Evolutionary conservation across 1,140 invertebrate genomes (phyloP).

Genomic region (Branchinecta lindahli): DNA sequence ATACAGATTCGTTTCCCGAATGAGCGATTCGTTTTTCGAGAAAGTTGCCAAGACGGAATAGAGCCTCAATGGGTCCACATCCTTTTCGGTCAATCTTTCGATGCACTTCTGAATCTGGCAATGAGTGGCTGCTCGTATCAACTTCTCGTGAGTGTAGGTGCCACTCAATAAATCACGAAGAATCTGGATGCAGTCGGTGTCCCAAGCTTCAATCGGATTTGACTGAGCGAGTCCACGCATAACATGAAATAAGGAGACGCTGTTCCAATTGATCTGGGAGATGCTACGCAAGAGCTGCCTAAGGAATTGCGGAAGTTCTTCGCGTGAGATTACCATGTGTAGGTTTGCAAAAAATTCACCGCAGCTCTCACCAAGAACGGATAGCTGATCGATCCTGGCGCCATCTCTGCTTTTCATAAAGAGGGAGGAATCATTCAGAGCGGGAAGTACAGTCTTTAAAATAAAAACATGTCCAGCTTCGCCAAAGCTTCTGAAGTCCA

Average conservation of each 20-base stretch:
- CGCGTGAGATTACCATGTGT: not conserved
- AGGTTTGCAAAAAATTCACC: conserved; percentile 11
- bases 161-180: conserved; percentile 23
- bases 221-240: conserved; percentile 23
- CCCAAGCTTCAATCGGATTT: conserved; percentile 14
- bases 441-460: not conserved
- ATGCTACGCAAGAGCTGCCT: not conserved
- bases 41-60: conserved; percentile 20
- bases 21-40: conserved; percentile 21
- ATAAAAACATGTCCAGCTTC: conserved; percentile 9
- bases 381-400: not conserved
- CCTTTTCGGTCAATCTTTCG: conserved; percentile 18
- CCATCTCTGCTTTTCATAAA: conserved; percentile 3
- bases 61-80: conserved; percentile 13
- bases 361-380: not conserved
- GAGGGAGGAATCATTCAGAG: conserved; percentile 12
- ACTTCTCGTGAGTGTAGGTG: conserved; percentile 23
- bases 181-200: conserved; percentile 16
- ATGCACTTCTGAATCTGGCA: conserved; percentile 21
- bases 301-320: not conserved
- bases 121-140: conserved; percentile 26
- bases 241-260: conserved; percentile 30
- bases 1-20: conserved; percentile 21
- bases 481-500: conserved; percentile 11
- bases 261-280: conserved; percentile 25